Base-by-base conservation (phyloP, 35 echinoderm and acorn worm species). In the Ophioderma brevispina region DNA sequence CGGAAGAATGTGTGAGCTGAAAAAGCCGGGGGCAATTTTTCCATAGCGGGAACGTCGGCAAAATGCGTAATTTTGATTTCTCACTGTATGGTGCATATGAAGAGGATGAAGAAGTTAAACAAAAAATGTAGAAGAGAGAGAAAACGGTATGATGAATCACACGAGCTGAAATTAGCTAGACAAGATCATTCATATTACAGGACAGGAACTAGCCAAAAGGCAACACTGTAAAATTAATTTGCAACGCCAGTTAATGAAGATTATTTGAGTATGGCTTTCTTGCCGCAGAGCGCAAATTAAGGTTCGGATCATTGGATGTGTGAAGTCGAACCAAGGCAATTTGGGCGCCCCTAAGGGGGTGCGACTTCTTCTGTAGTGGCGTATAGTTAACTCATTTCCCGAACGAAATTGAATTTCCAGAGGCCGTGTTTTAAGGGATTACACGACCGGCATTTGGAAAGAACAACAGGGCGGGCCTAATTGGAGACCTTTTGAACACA, bases 171-270 rank as follows among this genome's bases (percentile, higher is more conserved):
- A 30, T 70, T 13, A 70, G n/a, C 6, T 70, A 25, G 59, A 70
- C 59, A 70, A 70, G 59, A 70, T 70, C 59, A 70, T 25, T 70
- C 6, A 70, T 13, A 13, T 70, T 2, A 70, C 10, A 25, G n/a
- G 59, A 70, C 59, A 8, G 59, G 59, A 70, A 25, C 28, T 70
- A 15, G 59, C 59, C 59, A 70, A 70, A 70, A 70, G 59, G 59
- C 59, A 70, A 70, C 59, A 70, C 59, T 70, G 59, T 70, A 70
- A 70, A 70, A 70, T 70, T 70, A 70, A 70, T 70, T 70, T 70
- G 59, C 59, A 70, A 70, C 59, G 59, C 59, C 59, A 25, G 10
- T 70, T 70, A 70, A 70, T 70, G 59, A 70, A 70, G 10, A 70
- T 70, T 70, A 70, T 70, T 70, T 70, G 59, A 70, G 59, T 2